Evolutionary conservation across 2,888 invertebrate species (phyloP).

Genomic region (Tachina fera): DNA sequence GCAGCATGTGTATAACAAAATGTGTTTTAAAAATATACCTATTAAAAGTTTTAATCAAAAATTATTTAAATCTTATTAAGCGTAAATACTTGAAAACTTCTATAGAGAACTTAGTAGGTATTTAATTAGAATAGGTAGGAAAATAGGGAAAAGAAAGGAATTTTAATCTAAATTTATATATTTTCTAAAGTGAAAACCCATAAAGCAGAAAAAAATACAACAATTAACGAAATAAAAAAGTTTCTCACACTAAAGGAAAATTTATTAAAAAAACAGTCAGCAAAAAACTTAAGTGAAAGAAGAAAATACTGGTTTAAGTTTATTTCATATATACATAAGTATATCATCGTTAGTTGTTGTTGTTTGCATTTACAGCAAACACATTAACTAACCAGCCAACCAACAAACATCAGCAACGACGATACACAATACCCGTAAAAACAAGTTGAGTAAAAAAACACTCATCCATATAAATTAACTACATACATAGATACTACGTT

Average conservation of each 20-base stretch:
- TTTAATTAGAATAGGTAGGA: neutral
- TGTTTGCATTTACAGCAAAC: conserved; percentile 58
- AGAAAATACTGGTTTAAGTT: conserved; percentile 74
- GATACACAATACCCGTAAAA: conserved; percentile 44
- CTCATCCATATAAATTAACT: conserved; percentile 67
- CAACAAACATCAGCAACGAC: conserved; percentile 57
- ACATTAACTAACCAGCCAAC: conserved; percentile 47
- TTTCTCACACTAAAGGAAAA: conserved; percentile 68
- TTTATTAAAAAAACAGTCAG: conserved; percentile 51
- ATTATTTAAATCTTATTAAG: conserved; percentile 47
- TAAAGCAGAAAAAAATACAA: conserved; percentile 65
- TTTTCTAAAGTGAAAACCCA: conserved; percentile 65
- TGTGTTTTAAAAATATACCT: conserved; percentile 56
- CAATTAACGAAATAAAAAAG: conserved; percentile 67
- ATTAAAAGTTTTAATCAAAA: conserved; percentile 40
- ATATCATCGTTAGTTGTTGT: conserved; percentile 51
- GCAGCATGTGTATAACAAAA: conserved; percentile 34
- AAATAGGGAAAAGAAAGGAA: neutral
- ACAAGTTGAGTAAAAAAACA: conserved; percentile 64
- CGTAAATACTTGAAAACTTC: conserved; percentile 52
- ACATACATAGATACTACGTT: conserved; percentile 19
- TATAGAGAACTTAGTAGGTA: neutral
- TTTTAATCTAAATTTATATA: conserved; percentile 47
- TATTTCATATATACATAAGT: conserved; percentile 51
- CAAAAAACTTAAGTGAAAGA: conserved; percentile 71